Percentiles rank a stretch among this genome's conserved stretches.
Evolutionary conservation across 2,888 invertebrate species (phyloP).

Genomic region (Pomacea canaliculata): DNA sequence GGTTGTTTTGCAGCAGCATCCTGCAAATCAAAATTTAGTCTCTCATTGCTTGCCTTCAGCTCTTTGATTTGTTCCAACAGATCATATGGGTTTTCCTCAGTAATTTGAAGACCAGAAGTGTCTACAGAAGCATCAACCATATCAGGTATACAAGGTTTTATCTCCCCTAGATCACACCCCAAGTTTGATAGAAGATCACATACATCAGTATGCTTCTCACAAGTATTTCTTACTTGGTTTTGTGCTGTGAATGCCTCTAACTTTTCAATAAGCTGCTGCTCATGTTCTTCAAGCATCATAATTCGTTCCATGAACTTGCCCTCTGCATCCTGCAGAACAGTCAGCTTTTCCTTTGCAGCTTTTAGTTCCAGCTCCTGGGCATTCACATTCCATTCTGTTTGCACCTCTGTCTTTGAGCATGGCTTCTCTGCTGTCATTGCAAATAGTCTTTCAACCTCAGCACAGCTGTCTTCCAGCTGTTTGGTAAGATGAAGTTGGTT

Average conservation of each 20-base stretch:
- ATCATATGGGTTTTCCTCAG: constrained; percentile 12
- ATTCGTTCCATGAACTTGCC: constrained; percentile 48
- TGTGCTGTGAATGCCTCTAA: constrained; percentile 7
- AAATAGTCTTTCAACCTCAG: constrained; percentile 32
- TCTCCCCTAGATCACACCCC: neutral
- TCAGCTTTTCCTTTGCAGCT: constrained; percentile 21
- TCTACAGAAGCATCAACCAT: constrained; percentile 13
- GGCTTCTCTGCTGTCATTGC: neutral
- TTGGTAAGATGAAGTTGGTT: constrained; percentile 45
- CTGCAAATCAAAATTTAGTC: constrained; percentile 38
- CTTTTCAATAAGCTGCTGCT: constrained; percentile 36
- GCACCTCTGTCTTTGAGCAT: neutral
- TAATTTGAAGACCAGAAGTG: constrained; percentile 8
- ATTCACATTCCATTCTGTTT: constrained; percentile 16
- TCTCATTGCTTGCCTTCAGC: constrained; percentile 52
- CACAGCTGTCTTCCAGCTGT: constrained; percentile 37
- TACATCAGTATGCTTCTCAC: neutral
- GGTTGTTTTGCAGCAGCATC: constrained; percentile 37
- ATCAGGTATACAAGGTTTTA: constrained; percentile 1
- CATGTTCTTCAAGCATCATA: constrained; percentile 44
- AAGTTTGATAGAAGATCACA: neutral
- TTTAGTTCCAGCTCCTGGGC: constrained; percentile 37
- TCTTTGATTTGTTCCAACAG: constrained; percentile 53
- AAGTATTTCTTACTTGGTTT: neutral
- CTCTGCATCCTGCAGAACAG: constrained; percentile 46